Evolutionary conservation across 2,797 vertebrate species (phyloP).

Genomic region (Coregonus suidteri): DNA sequence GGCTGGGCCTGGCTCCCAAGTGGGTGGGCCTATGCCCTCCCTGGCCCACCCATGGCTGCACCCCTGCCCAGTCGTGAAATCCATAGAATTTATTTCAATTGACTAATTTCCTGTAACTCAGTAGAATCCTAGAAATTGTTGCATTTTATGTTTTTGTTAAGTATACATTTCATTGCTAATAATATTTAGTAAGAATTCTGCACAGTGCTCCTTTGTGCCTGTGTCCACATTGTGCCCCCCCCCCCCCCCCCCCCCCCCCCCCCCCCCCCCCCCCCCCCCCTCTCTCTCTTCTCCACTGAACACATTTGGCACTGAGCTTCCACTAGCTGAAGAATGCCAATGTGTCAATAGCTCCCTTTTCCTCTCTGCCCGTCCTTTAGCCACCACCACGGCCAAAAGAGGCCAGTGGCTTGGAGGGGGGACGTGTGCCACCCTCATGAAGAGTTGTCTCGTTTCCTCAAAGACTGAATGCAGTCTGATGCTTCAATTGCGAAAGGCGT

Average conservation of each 20-base stretch:
- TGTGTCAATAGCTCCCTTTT: slow-evolving; percentile 67
- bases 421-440: slow-evolving; percentile 54
- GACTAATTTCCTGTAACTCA: no score
- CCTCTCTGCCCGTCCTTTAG: slow-evolving; percentile 47
- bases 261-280: slow-evolving; percentile 35
- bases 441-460: slow-evolving; percentile 52
- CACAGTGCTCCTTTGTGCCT: slow-evolving; percentile 71
- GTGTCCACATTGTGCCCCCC: slow-evolving; percentile 54
- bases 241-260: slow-evolving; percentile 2
- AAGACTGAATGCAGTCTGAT: slow-evolving; percentile 34
- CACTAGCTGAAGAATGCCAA: slow-evolving; percentile 66
- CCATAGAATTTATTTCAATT: no score
- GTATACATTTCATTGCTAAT: slow-evolving; percentile 60
- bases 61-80: no score
- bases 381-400: slow-evolving; percentile 54
- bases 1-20: no score
- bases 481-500: neutral
- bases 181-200: slow-evolving; percentile 53
- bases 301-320: slow-evolving; percentile 64
- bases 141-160: no score
- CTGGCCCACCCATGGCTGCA: no score
- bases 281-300: slow-evolving; percentile 47
- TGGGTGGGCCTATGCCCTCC: no score
- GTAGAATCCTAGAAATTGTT: no score
- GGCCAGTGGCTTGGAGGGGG: slow-evolving; percentile 47